These are phyloP conservation scores for Hetaerina titia DNA, from an alignment of 2,888 invertebrate species.

Conservation along the genomic window DNA sequence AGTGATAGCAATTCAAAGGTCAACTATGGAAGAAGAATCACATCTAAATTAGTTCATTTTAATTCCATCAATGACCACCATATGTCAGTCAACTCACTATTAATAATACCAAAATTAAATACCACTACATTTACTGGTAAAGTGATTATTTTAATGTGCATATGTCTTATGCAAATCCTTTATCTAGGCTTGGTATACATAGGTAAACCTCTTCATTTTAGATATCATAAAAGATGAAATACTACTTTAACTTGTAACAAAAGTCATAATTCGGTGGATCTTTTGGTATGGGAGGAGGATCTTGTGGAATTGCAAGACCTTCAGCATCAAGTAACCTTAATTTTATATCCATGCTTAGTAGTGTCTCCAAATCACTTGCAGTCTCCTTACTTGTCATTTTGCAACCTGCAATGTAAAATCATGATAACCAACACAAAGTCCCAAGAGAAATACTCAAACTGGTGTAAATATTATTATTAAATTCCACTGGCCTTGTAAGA, in stretches of 20 bases:
- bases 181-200: not conserved
- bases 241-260: slow-evolving; percentile 85
- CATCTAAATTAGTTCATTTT: no score
- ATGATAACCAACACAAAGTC: not conserved
- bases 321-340: slow-evolving; percentile 95
- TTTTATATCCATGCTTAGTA: slow-evolving; percentile 98
- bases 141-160: not conserved
- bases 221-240: not conserved
- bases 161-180: not conserved
- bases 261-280: slow-evolving; percentile 96
- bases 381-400: slow-evolving; percentile 94
- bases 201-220: not conserved
- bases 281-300: slow-evolving; percentile 94
- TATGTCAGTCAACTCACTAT: no score
- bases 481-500: no score
- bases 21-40: no score
- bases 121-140: not conserved
- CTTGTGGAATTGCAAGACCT: slow-evolving; percentile 95
- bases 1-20: no score
- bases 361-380: slow-evolving; percentile 92
- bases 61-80: no score
- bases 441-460: no score
- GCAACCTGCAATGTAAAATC: slow-evolving; percentile 79
- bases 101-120: not conserved
- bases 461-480: no score